Percentiles rank a stretch among this genome's conserved stretches.
Conservation (phyloP, 2,888 invertebrate species). For the Ischnura elegans region DNA sequence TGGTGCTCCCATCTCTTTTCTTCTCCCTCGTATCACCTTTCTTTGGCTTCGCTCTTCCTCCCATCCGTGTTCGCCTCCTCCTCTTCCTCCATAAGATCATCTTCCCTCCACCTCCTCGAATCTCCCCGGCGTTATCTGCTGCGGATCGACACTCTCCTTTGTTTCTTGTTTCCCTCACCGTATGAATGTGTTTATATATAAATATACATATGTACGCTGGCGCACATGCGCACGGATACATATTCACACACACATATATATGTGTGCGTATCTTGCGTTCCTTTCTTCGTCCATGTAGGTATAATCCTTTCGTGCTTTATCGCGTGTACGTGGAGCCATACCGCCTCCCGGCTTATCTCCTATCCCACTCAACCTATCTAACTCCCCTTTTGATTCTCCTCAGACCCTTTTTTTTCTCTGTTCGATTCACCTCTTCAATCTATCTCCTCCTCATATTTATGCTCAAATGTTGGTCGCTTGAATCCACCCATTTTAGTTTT, state of each 20-base stretch:
- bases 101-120: background rate
- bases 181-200: background rate
- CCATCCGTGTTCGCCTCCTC: background rate
- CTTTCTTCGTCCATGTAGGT: background rate
- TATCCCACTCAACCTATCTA: background rate
- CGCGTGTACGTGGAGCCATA: background rate
- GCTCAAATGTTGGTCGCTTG: background rate
- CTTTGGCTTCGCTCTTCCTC: background rate
- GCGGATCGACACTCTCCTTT: background rate
- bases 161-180: background rate
- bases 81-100: background rate
- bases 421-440: background rate
- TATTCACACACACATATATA: background rate
- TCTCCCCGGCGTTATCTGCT: background rate
- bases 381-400: background rate
- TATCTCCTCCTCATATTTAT: background rate
- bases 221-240: background rate
- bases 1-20: too few relatives aligned
- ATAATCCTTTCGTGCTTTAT: constrained; percentile 18
- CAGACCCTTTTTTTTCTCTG: background rate
- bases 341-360: background rate
- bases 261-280: background rate
- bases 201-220: background rate
- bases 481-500: background rate
- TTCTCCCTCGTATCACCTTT: background rate